Evolutionary conservation across 2,888 invertebrate genomes (phyloP), one percentile per base, ranked within the genome.

Genomic region (Diabrotica balteata): DNA sequence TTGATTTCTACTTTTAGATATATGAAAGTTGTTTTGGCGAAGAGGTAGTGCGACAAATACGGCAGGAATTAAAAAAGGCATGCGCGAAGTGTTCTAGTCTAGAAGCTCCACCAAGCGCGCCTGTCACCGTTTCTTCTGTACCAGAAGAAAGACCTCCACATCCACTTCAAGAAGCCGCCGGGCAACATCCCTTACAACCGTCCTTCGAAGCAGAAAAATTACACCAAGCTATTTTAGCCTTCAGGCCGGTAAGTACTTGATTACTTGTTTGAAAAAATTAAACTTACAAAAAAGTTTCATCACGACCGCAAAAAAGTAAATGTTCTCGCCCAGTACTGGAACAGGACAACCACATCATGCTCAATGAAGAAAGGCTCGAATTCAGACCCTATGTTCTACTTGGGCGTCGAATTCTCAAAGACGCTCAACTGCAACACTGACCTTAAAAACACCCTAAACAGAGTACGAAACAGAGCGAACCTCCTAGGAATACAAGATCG

Each of bases 21-120:
- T 90, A 90, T 77, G 90, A 91, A 82, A 90, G 90, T 76, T 91
- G 91, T 78, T 90, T 90, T 72, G 90, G 91, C 0, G 85, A 87
- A 2, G 89, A 90, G 77, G 89, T 90, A 1, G 87, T 90, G 5
- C 89, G 89, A 77, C 89, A 90, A 84, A 89, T 90, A 55, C 85
- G 90, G 50, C 87, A 87, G 80, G 91, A 90, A 83, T 88, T 90
- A 86, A 89, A 89, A 80, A 86, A 87, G 17, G 90, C 91, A 0
- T 89, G 89, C 72, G 84, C 87, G 52, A 90, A 90, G 83, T 90
- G 91, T 75, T 87, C 89, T 49, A 77, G 86, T 75, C 82, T 86
- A 80, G 87, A 88, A 84, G 80, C 85, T 82, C 74, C 78, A 22
- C 66, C 76, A 8, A 51, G 66, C 8, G n/a, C 68, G 8, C 70